Percentiles rank a stretch among this genome's conserved stretches.
phyloP scores from a whole-genome alignment of 2,797 vertebrate genomes.

The Tokudaia muenninki region DNA sequence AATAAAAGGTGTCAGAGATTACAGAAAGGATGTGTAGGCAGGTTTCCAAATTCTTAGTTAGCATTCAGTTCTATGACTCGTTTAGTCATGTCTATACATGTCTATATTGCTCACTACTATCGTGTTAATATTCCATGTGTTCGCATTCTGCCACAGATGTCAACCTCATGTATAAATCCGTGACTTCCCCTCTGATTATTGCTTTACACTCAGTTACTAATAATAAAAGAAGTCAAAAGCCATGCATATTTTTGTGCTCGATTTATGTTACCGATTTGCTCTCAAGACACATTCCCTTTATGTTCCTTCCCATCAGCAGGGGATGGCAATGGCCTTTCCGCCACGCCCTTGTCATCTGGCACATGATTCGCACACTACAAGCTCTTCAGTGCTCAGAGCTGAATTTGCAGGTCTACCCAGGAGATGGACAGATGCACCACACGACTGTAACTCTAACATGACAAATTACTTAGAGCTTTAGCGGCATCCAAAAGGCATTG shows the following conservation, averaged over 20 bases:
- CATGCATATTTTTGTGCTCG: neutral
- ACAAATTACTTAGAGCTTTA: neutral
- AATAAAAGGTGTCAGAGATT: neutral
- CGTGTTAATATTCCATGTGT: neutral
- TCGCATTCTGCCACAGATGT: neutral
- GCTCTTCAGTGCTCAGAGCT: neutral
- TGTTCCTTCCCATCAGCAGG: neutral
- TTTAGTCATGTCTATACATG: neutral
- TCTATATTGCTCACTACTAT: neutral
- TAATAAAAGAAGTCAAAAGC: neutral
- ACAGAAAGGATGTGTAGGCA: neutral
- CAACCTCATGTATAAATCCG: neutral
- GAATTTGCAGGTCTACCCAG: neutral
- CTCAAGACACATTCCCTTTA: neutral
- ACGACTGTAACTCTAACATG: neutral
- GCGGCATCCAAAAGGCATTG: neutral
- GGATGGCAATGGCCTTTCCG: neutral
- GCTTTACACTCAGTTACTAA: neutral
- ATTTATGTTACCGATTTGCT: neutral
- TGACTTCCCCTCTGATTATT: neutral
- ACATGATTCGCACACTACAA: neutral
- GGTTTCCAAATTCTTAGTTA: neutral
- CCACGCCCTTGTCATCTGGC: neutral
- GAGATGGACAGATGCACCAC: neutral
- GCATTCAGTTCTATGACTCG: neutral